A percentile compares a stretch with the other conserved stretches of the same genome.
These are phyloP conservation scores for Lordiphosa andalusiaca DNA, from an alignment of 2,888 invertebrate genomes.

Conservation along the genomic window DNA sequence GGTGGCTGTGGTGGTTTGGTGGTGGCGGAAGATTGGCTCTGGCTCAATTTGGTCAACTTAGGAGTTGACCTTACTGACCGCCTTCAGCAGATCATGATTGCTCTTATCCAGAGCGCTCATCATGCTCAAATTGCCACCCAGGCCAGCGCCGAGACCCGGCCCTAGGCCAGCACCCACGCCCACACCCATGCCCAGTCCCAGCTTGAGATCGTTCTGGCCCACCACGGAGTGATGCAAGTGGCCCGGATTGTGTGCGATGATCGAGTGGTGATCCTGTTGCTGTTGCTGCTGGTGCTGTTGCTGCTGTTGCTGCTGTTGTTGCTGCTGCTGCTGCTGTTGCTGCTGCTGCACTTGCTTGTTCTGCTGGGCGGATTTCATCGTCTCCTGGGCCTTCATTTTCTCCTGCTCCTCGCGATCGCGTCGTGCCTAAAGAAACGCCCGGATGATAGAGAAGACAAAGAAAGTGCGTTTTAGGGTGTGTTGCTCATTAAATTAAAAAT, in stretches of 20 bases:
- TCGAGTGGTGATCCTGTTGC: slow-evolving; percentile 79
- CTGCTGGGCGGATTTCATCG: slow-evolving; percentile 91
- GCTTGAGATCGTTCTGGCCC: slow-evolving; percentile 80
- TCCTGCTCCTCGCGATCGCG: slow-evolving; percentile 95
- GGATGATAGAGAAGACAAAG: not conserved
- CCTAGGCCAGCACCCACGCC: slow-evolving; percentile 66
- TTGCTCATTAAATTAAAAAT: not conserved
- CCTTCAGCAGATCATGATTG: slow-evolving; percentile 80
- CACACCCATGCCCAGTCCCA: slow-evolving; percentile 80
- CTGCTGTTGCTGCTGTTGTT: slow-evolving; percentile 76
- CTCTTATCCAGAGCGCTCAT: slow-evolving; percentile 81
- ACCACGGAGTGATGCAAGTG: slow-evolving; percentile 81
- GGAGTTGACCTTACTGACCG: slow-evolving; percentile 81
- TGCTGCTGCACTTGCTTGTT: slow-evolving; percentile 83
- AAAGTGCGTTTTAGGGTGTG: slow-evolving; percentile 13
- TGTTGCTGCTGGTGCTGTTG: slow-evolving; percentile 77
- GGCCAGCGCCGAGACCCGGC: slow-evolving; percentile 73
- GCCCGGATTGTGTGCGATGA: slow-evolving; percentile 80
- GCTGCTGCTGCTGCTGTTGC: slow-evolving; percentile 77
- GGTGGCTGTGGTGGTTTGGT: slow-evolving; percentile 22
- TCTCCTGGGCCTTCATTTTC: slow-evolving; percentile 93
- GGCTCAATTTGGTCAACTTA: slow-evolving; percentile 64
- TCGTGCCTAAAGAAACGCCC: slow-evolving; percentile 82
- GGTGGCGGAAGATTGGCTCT: not conserved
- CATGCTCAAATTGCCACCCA: slow-evolving; percentile 80